These are phyloP conservation scores for Scaptodrosophila lebanonensis DNA, from an alignment of 1,140 invertebrate genomes.

Conservation along the genomic window DNA sequence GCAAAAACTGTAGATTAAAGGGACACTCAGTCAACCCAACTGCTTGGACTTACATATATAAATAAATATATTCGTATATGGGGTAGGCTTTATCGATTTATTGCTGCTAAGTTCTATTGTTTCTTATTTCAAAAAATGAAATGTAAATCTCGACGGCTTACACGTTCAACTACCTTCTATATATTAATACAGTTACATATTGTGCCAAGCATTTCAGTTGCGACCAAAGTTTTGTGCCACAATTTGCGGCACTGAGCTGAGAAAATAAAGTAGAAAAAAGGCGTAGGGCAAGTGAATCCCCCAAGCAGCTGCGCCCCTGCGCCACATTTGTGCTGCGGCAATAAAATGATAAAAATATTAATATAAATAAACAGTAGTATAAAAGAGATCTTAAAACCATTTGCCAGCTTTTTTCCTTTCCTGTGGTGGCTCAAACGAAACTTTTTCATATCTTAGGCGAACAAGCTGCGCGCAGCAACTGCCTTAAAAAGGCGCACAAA, in stretches of 20 bases:
- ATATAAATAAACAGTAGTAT: constrained; percentile 63
- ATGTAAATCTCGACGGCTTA: constrained; percentile 54
- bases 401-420: constrained; percentile 38
- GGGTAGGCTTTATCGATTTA: constrained; percentile 50
- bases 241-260: too few species aligned
- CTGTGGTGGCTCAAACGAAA: constrained; percentile 31
- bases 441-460: constrained; percentile 54
- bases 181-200: constrained; percentile 32
- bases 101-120: constrained; percentile 58
- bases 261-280: too few species aligned
- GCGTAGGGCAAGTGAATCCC: too few species aligned
- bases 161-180: too few species aligned
- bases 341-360: constrained; percentile 73
- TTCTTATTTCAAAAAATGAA: constrained; percentile 58
- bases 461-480: constrained; percentile 10
- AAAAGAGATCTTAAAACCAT: constrained; percentile 55
- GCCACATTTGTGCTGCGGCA: too few species aligned
- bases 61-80: constrained; percentile 9
- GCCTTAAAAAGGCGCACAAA: neutral
- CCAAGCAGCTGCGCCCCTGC: too few species aligned
- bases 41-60: too few species aligned
- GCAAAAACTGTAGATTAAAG: too few species aligned
- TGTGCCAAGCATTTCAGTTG: constrained; percentile 47
- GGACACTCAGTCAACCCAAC: too few species aligned
- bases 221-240: constrained; percentile 37